Conservation (phyloP, 1,140 invertebrate species). For the Drosophila aff. region DNA sequence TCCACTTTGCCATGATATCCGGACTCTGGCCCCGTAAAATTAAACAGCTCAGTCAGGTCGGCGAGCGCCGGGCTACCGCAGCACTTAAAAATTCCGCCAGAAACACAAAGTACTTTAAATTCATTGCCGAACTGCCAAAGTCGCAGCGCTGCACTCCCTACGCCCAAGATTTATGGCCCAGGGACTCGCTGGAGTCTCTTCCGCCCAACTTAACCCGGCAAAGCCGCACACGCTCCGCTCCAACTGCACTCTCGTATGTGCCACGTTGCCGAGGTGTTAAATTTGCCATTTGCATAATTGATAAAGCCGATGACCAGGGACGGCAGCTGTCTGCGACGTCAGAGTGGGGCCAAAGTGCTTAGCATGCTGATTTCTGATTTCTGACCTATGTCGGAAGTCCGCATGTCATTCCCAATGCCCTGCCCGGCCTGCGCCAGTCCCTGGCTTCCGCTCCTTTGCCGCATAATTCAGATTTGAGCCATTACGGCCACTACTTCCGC, state of each 20-base stretch:
- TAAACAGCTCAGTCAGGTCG: slow-evolving; percentile 48
- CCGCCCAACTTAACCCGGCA: not conserved
- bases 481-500: slow-evolving; percentile 74
- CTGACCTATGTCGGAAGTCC: slow-evolving; percentile 78
- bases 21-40: slow-evolving; percentile 59
- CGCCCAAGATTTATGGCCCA: slow-evolving; percentile 64
- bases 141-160: slow-evolving; percentile 44
- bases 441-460: slow-evolving; percentile 49
- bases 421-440: slow-evolving; percentile 9
- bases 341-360: slow-evolving; percentile 59
- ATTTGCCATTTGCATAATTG: slow-evolving; percentile 81
- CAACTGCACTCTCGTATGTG: slow-evolving; percentile 44
- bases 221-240: not conserved
- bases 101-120: slow-evolving; percentile 73
- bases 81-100: slow-evolving; percentile 67
- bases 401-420: slow-evolving; percentile 71
- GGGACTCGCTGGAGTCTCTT: slow-evolving; percentile 14
- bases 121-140: slow-evolving; percentile 57
- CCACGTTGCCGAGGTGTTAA: slow-evolving; percentile 70
- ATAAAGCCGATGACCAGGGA: slow-evolving; percentile 60
- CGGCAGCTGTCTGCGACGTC: slow-evolving; percentile 23
- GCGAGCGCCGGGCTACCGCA: slow-evolving; percentile 11
- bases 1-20: slow-evolving; percentile 81
- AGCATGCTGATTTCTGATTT: slow-evolving; percentile 77
- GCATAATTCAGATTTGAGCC: slow-evolving; percentile 79